Conservation (phyloP, 2,888 invertebrate genomes). For the Timandra comae region DNA sequence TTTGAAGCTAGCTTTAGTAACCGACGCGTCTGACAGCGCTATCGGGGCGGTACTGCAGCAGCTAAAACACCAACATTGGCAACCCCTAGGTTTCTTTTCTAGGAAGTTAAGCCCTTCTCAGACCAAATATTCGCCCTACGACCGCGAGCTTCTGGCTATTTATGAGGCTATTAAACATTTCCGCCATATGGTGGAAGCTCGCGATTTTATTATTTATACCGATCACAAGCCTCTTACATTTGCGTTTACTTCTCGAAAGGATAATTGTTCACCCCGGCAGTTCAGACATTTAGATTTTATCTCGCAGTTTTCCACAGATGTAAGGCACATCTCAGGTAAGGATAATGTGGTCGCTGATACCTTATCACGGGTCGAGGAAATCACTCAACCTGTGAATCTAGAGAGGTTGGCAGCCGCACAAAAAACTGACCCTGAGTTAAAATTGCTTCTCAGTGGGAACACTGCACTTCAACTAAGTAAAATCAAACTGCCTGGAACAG, state of each 20-base stretch:
- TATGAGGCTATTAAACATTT: conserved; percentile 40
- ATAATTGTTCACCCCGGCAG: conserved; percentile 37
- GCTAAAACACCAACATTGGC: conserved; percentile 18
- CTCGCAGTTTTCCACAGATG: conserved; percentile 37
- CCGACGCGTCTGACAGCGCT: conserved; percentile 42
- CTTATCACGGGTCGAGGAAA: conserved; percentile 27
- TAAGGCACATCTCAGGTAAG: conserved; percentile 31
- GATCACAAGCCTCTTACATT: conserved; percentile 40
- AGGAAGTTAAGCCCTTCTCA: conserved; percentile 32
- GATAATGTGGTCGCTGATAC: conserved; percentile 39
- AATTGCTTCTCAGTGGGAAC: conserved; percentile 3
- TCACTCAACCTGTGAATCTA: conserved; percentile 12
- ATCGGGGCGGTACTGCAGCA: conserved; percentile 47
- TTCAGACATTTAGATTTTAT: conserved; percentile 36
- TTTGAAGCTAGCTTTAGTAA: conserved; percentile 28
- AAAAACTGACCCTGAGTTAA: conserved; percentile 15
- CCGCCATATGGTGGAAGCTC: conserved; percentile 34
- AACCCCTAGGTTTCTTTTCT: conserved; percentile 44
- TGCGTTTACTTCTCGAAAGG: conserved; percentile 28
- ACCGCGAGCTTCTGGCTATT: conserved; percentile 41
- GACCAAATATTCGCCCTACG: conserved; percentile 36
- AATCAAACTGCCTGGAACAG: conserved; percentile 7
- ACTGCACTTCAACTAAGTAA: conserved; percentile 13
- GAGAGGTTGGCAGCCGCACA: conserved; percentile 15
- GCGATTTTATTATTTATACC: conserved; percentile 8